Percentiles rank a stretch among this genome's conserved stretches.
phyloP scores from a whole-genome alignment of 2,888 invertebrate genomes.

The Callimorpha dominula region DNA sequence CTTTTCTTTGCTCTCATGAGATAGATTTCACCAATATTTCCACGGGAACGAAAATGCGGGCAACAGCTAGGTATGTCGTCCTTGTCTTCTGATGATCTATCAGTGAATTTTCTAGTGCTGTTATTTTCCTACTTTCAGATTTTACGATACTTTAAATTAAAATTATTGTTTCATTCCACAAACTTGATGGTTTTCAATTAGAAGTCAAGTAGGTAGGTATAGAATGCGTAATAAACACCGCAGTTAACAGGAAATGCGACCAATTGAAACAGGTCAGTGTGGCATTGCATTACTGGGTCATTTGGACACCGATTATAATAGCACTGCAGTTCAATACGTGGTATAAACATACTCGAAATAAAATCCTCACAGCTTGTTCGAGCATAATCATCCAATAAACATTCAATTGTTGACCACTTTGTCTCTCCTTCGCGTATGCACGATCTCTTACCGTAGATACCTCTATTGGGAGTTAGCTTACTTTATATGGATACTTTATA shows the following conservation, averaged over 20 bases:
- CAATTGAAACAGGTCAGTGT: conserved; percentile 14
- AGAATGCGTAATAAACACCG: not conserved
- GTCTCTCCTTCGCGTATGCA: not conserved
- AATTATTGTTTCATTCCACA: not conserved
- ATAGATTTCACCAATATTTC: no score
- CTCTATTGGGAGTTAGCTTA: not conserved
- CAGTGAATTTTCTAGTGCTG: not conserved
- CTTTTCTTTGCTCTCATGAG: no score
- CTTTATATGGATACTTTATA: not conserved
- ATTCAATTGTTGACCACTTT: not conserved
- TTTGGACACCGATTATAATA: not conserved
- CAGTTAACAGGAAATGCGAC: conserved; percentile 6
- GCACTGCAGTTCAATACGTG: not conserved
- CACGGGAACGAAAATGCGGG: no score
- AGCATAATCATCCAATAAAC: not conserved
- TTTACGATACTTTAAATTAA: not conserved
- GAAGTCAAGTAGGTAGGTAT: no score
- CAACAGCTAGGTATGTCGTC: no score
- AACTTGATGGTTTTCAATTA: not conserved
- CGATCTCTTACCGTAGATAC: not conserved
- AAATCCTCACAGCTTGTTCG: not conserved
- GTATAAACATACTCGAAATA: not conserved
- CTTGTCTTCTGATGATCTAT: not conserved
- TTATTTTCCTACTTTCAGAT: not conserved
- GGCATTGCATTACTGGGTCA: conserved; percentile 10